Evolutionary conservation across 1,140 invertebrate genomes (phyloP), one percentile per base, ranked within the genome.

Genomic region (Drosophila lacertosa): DNA sequence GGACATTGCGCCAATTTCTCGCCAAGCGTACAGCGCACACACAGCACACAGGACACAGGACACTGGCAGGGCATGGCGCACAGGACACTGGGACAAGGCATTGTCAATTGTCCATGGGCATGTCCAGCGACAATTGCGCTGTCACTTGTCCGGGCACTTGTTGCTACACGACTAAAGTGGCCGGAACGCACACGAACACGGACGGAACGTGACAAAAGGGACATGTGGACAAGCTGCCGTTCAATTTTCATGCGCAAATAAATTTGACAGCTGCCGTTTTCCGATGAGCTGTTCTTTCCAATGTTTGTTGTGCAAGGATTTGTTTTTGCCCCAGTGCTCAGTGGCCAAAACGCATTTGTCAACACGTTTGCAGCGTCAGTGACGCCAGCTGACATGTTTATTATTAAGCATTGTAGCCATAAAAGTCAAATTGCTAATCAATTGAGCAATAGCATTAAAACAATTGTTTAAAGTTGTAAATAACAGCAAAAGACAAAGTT

Each of bases 221-320:
- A 55, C 11, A 39, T 32, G 16, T 11, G 42, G 20, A 45, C 22
- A n/a, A 5, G 33, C 39, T 32, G 42, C 24, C 50, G 60, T 75
- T 80, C 72, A 53, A 79, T 69, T 80, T 60, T 72, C 63, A 78
- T 70, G 60, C 63, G 76, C 75, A 83, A 83, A 76, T 84, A 84
- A 84, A 79, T 84, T 73, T 84, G 81, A 84, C 80, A 84, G 80
- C 72, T 79, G 80, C 47, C 74, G 40, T 51, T 67, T 48, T 58
- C 45, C 48, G 53, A 54, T 74, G 58, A 72, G 40, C 48, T 68
- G 32, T 47, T 35, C 13, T 45, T 45, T 37, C 50, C 40, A 16
- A 35, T 57, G 32, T 33, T 44, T 22, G 22, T 29, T 4, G 3
- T 44, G 39, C 42, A 33, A 35, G 18, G 15, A 10, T 0, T 18